Evolutionary conservation across 2,888 invertebrate species (phyloP), one percentile per base, ranked within the genome.

Genomic region (Meandrusa payeni): DNA sequence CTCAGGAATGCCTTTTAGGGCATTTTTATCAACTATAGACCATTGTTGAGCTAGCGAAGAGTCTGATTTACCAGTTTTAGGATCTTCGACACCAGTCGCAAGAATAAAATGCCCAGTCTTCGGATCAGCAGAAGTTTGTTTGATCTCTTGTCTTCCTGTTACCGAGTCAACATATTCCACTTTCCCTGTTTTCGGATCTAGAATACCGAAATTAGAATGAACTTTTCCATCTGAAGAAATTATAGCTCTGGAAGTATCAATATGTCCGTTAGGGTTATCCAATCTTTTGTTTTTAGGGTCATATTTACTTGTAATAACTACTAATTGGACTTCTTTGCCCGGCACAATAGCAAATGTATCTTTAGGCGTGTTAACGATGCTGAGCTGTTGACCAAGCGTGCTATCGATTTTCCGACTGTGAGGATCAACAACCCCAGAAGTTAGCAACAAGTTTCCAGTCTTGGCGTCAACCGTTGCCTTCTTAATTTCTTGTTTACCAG

Each of bases 391-490:
- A 1, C 92, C 93, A 43, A 92, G 88, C 23, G 77, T 80, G 1
- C 81, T 55, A 51, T 91, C 91, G 3, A 86, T 70, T 55, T 89
- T 80, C 2, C 90, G 90, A 7, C 89, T 89, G 52, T 82, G 86
- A 1, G 90, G 90, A 58, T 91, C 90, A 22, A 87, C 66, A 9
- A 89, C 90, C 1, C 89, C 89, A 22, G 91, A 88, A n/a, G 83
- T 82, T 1, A 89, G 65, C 33, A 90, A 77, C 32, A 91, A 59
- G 61, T 90, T 89, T 37, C 92, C 92, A 0, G 91, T 91, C 64
- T 90, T 91, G 0, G 91, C 80, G 70, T 93, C 92, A 49, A 90
- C 78, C 43, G 87, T 80, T 1, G 93, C 92, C 66, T 91, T 90
- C 56, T 90, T 89, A 1, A 89, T 62, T 59, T 92, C 91, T 38